Evolutionary conservation across 2,113 vertebrate species (phyloP), one percentile per base, ranked within the genome.

Genomic region (Pantherophis guttatus): DNA sequence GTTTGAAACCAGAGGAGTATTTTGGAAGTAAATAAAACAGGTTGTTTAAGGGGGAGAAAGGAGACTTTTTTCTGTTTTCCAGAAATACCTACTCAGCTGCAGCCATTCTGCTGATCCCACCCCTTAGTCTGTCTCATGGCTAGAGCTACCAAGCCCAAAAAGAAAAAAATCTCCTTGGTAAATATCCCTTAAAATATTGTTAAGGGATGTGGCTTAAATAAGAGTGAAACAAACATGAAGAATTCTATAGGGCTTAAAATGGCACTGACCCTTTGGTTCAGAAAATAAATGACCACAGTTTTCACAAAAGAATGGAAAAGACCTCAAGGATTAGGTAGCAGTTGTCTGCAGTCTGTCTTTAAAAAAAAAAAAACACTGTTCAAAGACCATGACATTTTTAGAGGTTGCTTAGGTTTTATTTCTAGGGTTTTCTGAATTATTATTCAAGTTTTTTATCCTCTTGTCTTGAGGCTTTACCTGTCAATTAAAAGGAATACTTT

Each of bases 1-100:
- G 97, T 97, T 98, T 98, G 97, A 98, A 97, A 97, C 97, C 96
- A 97, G 97, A 96, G 94, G 94, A 97, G 95, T 96, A 95, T 97
- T 97, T 97, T 97, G 93, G 94, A 97, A 94, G 95, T 97, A 98
- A 98, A 97, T 96, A 97, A 97, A 97, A 95, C 95, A 88, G 95
- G 89, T 96, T 96, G 89, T 94, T 96, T 87, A 91, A 48, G 90
- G 94, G 95, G 94, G 44, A 88, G 89, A 93, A 93, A 88, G 53
- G 75, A 89, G 24, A 21, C n/a, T 87, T n/a, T 86, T 86, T 90
- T 86, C 50, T n/a, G 87, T 55, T 96, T 96, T 97, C 97, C 94
- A 95, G 58, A 88, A 93, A 91, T 96, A 94, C 95, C 95, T 93
- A 0, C 94, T 95, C 92, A 93, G 96, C 95, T 97, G 89, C 86